Evolutionary conservation across 2,888 invertebrate genomes (phyloP).

Genomic region (Lordiphosa fenestrarum): DNA sequence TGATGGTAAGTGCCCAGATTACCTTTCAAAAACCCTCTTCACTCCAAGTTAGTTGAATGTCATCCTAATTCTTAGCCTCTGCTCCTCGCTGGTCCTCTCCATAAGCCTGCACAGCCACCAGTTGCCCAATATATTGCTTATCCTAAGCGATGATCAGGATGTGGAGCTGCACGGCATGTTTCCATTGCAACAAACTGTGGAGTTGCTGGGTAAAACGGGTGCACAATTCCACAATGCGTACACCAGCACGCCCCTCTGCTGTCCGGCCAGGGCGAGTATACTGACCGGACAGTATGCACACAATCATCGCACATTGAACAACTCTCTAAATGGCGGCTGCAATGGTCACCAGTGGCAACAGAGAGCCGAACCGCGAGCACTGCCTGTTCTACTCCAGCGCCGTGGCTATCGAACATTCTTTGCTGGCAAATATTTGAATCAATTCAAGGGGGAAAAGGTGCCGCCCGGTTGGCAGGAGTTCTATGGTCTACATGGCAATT

Average conservation of each 20-base stretch:
- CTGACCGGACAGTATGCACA: conserved; percentile 92
- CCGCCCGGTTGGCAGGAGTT: conserved; percentile 94
- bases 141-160: conserved; percentile 94
- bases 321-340: conserved; percentile 90
- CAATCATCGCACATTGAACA: conserved; percentile 89
- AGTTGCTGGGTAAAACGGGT: conserved; percentile 84
- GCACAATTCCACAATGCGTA: conserved; percentile 88
- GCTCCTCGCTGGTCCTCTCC: neutral
- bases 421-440: conserved; percentile 96
- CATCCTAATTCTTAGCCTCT: neutral
- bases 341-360: conserved; percentile 86
- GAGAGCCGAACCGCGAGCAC: conserved; percentile 84
- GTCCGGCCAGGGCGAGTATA: conserved; percentile 93
- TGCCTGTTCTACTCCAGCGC: conserved; percentile 85
- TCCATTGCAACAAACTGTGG: conserved; percentile 85
- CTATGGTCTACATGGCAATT: conserved; percentile 94
- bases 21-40: neutral
- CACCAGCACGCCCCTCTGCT: conserved; percentile 92
- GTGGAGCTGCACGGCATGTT: conserved; percentile 87
- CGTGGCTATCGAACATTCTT: conserved; percentile 91
- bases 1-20: conserved; percentile 4
- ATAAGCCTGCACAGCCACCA: neutral
- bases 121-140: conserved; percentile 88
- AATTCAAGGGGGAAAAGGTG: conserved; percentile 85
- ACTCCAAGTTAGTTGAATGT: conserved; percentile 1